phyloP scores from a whole-genome alignment of 2,888 invertebrate species.

The Tenthredo scrophulariae region DNA sequence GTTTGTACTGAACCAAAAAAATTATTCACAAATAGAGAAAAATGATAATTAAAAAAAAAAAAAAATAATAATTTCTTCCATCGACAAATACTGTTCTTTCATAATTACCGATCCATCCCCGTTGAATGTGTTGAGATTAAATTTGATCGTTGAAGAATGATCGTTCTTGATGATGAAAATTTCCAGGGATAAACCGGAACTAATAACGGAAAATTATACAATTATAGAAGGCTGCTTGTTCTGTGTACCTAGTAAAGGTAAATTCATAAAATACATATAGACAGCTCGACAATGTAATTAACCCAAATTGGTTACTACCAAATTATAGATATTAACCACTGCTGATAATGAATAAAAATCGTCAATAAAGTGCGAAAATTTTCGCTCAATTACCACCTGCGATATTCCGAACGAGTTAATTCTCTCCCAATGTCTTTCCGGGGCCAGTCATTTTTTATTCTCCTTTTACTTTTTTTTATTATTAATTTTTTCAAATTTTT shows the following conservation, averaged over 20 bases:
- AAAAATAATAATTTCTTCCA: background rate
- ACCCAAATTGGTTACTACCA: slow-evolving; percentile 32
- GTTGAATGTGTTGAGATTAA: background rate
- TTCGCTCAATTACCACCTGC: slow-evolving; percentile 4
- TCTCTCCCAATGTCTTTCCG: background rate
- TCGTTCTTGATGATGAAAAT: background rate
- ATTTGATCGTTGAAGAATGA: background rate
- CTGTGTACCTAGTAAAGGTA: background rate
- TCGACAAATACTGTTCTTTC: too few species aligned
- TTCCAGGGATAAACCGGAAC: background rate
- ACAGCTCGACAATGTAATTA: slow-evolving; percentile 17
- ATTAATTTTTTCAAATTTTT: background rate
- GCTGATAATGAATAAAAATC: slow-evolving; percentile 5
- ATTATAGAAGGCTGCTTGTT: background rate
- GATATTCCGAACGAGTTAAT: slow-evolving; percentile 30
- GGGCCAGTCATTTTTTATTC: background rate
- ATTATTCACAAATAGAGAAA: background rate
- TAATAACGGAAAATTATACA: slow-evolving; percentile 9
- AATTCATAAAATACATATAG: background rate
- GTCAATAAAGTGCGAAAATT: slow-evolving; percentile 1
- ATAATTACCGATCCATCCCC: background rate
- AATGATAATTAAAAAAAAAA: background rate
- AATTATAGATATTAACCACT: slow-evolving; percentile 9
- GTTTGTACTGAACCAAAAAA: background rate
- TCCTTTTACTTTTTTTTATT: background rate